phyloP scores from a whole-genome alignment of 2,888 invertebrate species.

The Lasioglossum pauxillum region DNA sequence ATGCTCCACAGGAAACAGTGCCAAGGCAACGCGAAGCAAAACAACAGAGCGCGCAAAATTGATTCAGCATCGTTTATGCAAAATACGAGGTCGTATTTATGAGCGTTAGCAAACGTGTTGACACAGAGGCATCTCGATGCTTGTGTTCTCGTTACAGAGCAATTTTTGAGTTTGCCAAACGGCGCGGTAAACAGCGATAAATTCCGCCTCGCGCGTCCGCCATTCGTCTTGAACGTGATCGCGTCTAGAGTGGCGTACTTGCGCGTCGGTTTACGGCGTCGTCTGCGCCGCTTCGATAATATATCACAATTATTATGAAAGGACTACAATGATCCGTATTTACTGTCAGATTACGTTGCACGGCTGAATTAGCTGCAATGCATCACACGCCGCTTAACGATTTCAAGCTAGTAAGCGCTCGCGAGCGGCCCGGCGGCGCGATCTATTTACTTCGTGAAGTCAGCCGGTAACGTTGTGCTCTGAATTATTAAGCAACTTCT shows the following conservation, averaged over 20 bases:
- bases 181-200: constrained; percentile 3
- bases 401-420: constrained; percentile 22
- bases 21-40: background rate
- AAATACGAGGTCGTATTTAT: background rate
- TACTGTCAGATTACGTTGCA: constrained; percentile 46
- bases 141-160: background rate
- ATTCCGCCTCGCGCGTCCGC: background rate
- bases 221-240: background rate
- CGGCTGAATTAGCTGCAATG: constrained; percentile 53
- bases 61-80: background rate
- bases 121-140: background rate
- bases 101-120: background rate
- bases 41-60: background rate
- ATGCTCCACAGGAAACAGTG: background rate
- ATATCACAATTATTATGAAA: constrained; percentile 47
- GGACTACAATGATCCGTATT: constrained; percentile 37
- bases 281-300: background rate
- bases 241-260: background rate
- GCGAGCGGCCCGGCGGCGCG: constrained; percentile 5
- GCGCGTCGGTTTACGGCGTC: background rate
- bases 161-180: background rate
- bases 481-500: constrained; percentile 61
- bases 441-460: constrained; percentile 39
- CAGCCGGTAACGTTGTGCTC: constrained; percentile 31
- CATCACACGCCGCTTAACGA: constrained; percentile 52